A percentile compares a stretch with the other conserved stretches of the same genome.
phyloP scores from a whole-genome alignment of 2,888 invertebrate genomes.

The Pomacea canaliculata region DNA sequence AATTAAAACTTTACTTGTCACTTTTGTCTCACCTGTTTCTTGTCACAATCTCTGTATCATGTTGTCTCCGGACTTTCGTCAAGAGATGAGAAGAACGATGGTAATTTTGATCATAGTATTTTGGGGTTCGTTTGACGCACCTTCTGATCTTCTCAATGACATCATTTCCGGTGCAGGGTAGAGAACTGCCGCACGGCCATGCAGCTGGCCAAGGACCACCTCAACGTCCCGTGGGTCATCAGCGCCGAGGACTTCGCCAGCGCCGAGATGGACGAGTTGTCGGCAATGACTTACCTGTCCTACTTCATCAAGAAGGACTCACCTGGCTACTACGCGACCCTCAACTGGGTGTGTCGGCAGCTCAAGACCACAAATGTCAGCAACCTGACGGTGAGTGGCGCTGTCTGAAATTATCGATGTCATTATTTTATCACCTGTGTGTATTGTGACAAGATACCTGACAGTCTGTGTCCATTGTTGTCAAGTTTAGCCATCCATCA shows the following conservation, averaged over 20 bases:
- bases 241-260: slow-evolving; percentile 96
- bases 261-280: slow-evolving; percentile 94
- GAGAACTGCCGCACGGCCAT: slow-evolving; percentile 96
- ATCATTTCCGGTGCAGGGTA: slow-evolving; percentile 74
- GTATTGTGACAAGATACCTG: no score
- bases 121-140: no score
- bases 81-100: no score
- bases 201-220: slow-evolving; percentile 89
- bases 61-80: no score
- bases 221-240: slow-evolving; percentile 92
- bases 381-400: slow-evolving; percentile 88
- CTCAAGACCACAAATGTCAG: slow-evolving; percentile 81
- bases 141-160: no score
- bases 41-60: no score
- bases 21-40: no score
- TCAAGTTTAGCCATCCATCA: no score
- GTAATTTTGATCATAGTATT: no score
- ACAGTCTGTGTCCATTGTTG: no score
- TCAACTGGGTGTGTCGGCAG: slow-evolving; percentile 88
- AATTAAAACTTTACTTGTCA: no score
- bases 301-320: slow-evolving; percentile 98
- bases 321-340: slow-evolving; percentile 89
- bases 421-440: no score
- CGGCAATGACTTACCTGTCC: slow-evolving; percentile 97
- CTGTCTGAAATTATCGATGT: neutral